Evolutionary conservation across 2,113 vertebrate genomes (phyloP), one percentile per base, ranked within the genome.

Genomic region (Hirundichthys speculiger): DNA sequence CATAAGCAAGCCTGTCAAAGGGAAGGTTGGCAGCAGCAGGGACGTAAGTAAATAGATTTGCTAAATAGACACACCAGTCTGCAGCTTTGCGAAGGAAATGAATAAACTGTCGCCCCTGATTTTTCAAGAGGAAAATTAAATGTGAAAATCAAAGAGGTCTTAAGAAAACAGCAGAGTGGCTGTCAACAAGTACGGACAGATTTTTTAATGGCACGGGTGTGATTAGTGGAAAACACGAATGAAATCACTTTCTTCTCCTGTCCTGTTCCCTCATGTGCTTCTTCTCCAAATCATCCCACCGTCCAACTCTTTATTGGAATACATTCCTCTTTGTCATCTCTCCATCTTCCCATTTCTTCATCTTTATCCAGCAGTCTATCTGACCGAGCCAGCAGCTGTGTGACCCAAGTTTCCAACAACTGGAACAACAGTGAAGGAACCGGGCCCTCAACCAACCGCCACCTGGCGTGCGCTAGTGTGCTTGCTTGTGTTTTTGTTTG

Each of bases 321-420:
- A 12, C 15, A 13, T 45, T 45, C 48, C 7, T 21, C 34, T 39
- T 2, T 16, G 42, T 58, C 46, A 45, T 24, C 5, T 53, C 25
- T 42, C 25, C 19, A 14, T 61, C 41, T 42, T 10, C 38, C 5
- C 46, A 46, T 21, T 51, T 69, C 27, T 51, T 34, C 16, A 2
- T 69, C 39, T n/a, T 59, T 75, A 63, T 30, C 64, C 45, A 60
- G 24, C 34, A n/a, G 1, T 19, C 47, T 25, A 27, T 64, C 58
- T 49, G 54, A 27, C 64, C 19, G 59, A 63, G 55, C 52, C 41
- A 34, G 76, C 88, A 90, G 89, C 87, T 90, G 89, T 54, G 59
- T 84, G 89, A 90, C 87, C 89, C 48, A 8, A 81, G 87, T 82
- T 78, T 62, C 64, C 67, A 55, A 66, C 84, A 84, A 81, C 70